Evolutionary conservation across 2,888 invertebrate genomes (phyloP), one percentile per base, ranked within the genome.

Genomic region (Nesidiocoris tenuis): DNA sequence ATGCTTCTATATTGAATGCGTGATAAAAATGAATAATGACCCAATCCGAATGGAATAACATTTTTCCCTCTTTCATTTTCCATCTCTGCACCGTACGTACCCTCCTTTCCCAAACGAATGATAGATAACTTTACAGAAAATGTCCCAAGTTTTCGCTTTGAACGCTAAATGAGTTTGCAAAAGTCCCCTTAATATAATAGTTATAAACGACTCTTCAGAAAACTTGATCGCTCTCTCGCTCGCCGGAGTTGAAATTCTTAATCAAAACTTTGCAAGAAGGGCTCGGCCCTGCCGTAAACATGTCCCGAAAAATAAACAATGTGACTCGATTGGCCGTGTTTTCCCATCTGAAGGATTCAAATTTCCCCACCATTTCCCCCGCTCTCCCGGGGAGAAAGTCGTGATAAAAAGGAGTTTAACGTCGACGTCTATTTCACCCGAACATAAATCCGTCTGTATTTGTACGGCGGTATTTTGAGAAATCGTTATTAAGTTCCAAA

Each of bases 261-360:
- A 75, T 75, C 75, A 75, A 75, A 75, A 75, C 75, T 75, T 75
- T 75, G 61, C 22, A 61, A 55, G 70, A 54, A 70, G 63, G 23
- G 23, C 2, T 18, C 39, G 22, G 23, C n/a, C 5, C 17, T 2
- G 65, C 63, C 61, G 72, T 72, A 72, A 72, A 72, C 72, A 72
- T 72, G 72, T 72, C 72, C 39, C 72, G 75, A 70, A 70, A 75
- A 75, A 75, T 75, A 75, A 68, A 75, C 75, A 75, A 61, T 75
- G 75, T 75, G 67, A 75, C 67, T 75, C 75, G 56, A 75, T 75
- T 75, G 68, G 68, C 61, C 75, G 75, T 75, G 75, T 75, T 75
- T 75, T 59, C 75, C 75, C 68, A 68, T 75, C 68, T 75, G 75
- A 75, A 75, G 75, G 75, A 75, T 75, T 75, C 75, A 75, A 75